Evolutionary conservation across 1,140 invertebrate genomes (phyloP), one percentile per base, ranked within the genome.

Genomic region (Tetranychus cinnabarinus): DNA sequence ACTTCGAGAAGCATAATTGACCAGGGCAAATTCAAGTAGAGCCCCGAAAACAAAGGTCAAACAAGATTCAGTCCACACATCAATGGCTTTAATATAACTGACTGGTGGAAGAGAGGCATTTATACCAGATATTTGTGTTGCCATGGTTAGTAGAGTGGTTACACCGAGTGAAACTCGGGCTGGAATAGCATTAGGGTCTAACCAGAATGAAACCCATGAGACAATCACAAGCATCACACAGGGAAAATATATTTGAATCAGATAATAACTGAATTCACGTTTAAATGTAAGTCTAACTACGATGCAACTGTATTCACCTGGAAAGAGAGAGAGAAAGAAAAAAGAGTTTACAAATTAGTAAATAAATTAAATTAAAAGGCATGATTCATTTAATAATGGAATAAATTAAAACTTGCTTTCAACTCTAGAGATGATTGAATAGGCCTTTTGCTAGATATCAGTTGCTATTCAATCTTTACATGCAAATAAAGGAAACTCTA

Each of bases 41-140:
- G 91, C 90, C 42, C 88, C 88, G 71, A 96, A 96, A 33, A 96
- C 91, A 74, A 96, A 96, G 34, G 89, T 95, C 60, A 95, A 77
- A 74, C 91, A 96, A n/a, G 92, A 88, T 39, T 90, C 91, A 56
- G 90, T 96, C 91, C 91, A 96, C 55, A 96, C 89, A 72, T 96
- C 91, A 66, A 96, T 92, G 64, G 91, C 88, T 36, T 56, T 96
- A 56, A 89, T 95, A 74, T 96, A 96, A 47, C 88, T 92, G 55
- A 96, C 91, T 39, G 90, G 91, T 61, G 91, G 91, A 64, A 96
- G 79, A 65, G 89, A 93, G 58, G 89, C 88, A 76, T 96, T 95
- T 72, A 96, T 95, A 70, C 89, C 89, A 88, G 74, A 73, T 7
- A 72, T 77, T 69, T 74, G 77, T 56, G 77, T 79, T 23, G 76